These are phyloP conservation scores for Polypedilum vanderplanki DNA, from an alignment of 1,140 invertebrate genomes.

Conservation along the genomic window DNA sequence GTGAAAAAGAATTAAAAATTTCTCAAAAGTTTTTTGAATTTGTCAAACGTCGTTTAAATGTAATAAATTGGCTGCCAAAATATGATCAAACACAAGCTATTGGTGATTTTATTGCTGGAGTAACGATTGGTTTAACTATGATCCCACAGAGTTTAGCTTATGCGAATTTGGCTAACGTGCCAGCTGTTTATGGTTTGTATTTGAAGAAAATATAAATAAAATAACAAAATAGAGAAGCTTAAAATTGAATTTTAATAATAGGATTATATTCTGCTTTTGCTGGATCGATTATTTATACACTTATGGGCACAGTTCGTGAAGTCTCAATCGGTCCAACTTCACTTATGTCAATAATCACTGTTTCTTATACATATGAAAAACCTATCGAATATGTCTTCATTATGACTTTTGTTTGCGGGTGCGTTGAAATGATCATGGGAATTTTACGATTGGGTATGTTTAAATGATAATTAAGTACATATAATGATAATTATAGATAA, in stretches of 20 bases:
- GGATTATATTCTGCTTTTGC: constrained; percentile 42
- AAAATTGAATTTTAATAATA: too few species aligned
- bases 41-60: constrained; percentile 44
- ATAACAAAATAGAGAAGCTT: too few species aligned
- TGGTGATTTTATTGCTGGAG: constrained; percentile 64
- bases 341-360: constrained; percentile 67
- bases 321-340: constrained; percentile 86
- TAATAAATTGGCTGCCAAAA: constrained; percentile 55
- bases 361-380: constrained; percentile 63
- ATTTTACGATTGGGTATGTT: constrained; percentile 62
- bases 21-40: neutral
- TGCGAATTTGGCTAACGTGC: constrained; percentile 65
- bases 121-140: constrained; percentile 71
- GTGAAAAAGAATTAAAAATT: neutral
- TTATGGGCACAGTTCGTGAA: constrained; percentile 85
- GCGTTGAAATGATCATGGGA: constrained; percentile 71
- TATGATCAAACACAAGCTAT: constrained; percentile 54
- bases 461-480: neutral
- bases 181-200: constrained; percentile 51
- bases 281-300: constrained; percentile 74
- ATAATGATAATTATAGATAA: neutral
- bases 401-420: constrained; percentile 66
- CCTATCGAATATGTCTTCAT: constrained; percentile 71
- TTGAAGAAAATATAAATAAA: constrained; percentile 34
- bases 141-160: constrained; percentile 82